Base-by-base conservation (phyloP, 1,140 invertebrate genomes). In the Monochamus saltuarius region DNA sequence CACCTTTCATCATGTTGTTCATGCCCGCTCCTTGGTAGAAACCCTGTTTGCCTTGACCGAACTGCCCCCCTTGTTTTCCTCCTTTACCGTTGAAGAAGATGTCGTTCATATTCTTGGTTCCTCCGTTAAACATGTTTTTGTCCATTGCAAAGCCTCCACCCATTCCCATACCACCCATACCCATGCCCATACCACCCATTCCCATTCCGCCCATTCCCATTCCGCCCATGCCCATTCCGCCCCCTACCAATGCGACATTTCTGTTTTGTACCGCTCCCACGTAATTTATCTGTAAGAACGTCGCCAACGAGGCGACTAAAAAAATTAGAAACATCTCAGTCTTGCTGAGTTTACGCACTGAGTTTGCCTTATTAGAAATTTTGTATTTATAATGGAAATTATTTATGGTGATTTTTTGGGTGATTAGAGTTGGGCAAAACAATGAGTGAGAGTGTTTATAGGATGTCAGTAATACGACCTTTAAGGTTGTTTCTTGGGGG, bases 101-200 rank as follows among this genome's bases (percentile, higher is more conserved):
- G 68, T 80, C 81, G 8, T 78, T 79, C 10, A 76, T 70, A 64
- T 82, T 81, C 56, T 83, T 82, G 51, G 81, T 79, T 22, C 77
- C 82, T 4, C 77, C 79, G 39, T 80, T 80, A 61, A 79, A 83
- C 7, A 79, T 76, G 35, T 81, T 81, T 59, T 82, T 82, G 57
- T 83, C 80, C 0, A 81, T 70, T 42, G 2, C 22, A 55, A 80
- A 79, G 56, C 78, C 77, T 4, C 79, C 22, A 4, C 77, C 77
- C 34, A 81, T 81, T 59, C 80, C 81, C 57, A 34, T 11, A 10
- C 42, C 79, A 54, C 77, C 77, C 4, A 77, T 61, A 2, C 69
- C 67, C 62, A 70, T 43, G 78, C 80, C 50, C 79, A 34, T 11
- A 10, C 42, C 79, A 54, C 77, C 77, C 4, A 77, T 61, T 7